A percentile compares a stretch with the other conserved stretches of the same genome.
Evolutionary conservation across 2,797 vertebrate species (phyloP).

Genomic region (Lepus townsendii): DNA sequence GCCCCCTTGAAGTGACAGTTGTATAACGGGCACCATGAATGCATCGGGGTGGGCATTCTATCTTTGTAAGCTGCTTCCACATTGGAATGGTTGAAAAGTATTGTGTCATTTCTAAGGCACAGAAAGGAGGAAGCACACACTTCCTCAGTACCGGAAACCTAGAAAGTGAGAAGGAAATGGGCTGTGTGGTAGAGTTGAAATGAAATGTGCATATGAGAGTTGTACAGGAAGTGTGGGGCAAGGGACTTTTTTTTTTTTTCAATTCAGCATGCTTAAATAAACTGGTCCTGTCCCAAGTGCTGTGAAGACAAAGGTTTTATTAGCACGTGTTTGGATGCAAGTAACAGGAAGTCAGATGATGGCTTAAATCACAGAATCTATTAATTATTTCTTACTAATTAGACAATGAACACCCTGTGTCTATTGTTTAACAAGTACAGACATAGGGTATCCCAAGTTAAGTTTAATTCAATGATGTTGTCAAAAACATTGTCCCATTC

Average conservation of each 20-base stretch:
- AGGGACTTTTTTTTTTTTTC: not conserved
- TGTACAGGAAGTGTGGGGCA: not conserved
- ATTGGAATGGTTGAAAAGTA: slow-evolving; percentile 42
- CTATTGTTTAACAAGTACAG: slow-evolving; percentile 41
- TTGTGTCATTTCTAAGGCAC: not conserved
- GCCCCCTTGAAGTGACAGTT: slow-evolving; percentile 58
- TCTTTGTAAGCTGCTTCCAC: slow-evolving; percentile 28
- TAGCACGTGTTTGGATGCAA: not conserved
- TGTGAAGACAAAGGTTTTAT: not conserved
- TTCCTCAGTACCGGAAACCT: not conserved
- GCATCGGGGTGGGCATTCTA: not conserved
- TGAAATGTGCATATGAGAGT: not conserved
- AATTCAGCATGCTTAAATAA: not conserved
- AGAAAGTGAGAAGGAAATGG: not conserved
- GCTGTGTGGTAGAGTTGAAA: not conserved
- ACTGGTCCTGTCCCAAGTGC: not conserved
- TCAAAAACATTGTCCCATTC: not conserved
- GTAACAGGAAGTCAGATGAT: not conserved
- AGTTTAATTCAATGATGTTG: not conserved
- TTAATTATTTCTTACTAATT: not conserved
- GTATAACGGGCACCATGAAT: slow-evolving; percentile 22
- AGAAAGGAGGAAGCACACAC: not conserved
- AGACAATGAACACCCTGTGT: not conserved
- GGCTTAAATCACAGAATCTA: not conserved
- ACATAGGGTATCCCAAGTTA: not conserved